Percentiles rank a stretch among this genome's conserved stretches.
Conservation (phyloP, 2,888 invertebrate genomes). For the Melangyna quadrimaculata region DNA sequence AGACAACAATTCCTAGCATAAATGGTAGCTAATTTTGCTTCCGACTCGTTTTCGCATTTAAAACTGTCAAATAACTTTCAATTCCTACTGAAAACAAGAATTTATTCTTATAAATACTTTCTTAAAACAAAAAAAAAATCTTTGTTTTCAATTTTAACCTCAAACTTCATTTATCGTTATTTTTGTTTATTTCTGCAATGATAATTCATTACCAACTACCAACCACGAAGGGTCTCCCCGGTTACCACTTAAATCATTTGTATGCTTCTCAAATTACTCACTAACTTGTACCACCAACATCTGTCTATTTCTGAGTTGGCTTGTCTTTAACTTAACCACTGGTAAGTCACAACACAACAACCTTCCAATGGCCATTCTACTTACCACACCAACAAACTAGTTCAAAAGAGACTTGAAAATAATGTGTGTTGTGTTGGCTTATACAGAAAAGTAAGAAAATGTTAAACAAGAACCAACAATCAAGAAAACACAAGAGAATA, state of each 20-base stretch:
- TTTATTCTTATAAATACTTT: background rate
- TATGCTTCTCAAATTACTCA: slow-evolving; percentile 8
- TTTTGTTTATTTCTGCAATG: background rate
- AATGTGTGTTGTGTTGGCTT: slow-evolving; percentile 9
- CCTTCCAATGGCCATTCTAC: slow-evolving; percentile 20
- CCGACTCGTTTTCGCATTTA: background rate
- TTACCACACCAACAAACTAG: slow-evolving; percentile 26
- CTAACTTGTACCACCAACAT: slow-evolving; percentile 7
- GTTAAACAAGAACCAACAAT: slow-evolving; percentile 14
- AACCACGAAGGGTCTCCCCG: background rate
- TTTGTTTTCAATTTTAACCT: background rate
- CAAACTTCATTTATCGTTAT: background rate
- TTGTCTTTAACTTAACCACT: slow-evolving; percentile 2
- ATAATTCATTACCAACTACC: background rate
- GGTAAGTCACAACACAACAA: slow-evolving; percentile 60
- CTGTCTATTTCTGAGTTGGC: slow-evolving; percentile 7
- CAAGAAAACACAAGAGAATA: slow-evolving; percentile 36
- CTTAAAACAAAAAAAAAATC: background rate
- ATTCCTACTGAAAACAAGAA: background rate
- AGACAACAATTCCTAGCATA: too few relatives aligned
- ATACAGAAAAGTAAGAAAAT: background rate
- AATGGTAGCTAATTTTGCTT: rapidly evolving
- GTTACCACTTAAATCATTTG: background rate
- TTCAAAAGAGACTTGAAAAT: slow-evolving; percentile 50
- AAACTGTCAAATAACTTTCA: background rate